Evolutionary conservation across 2,888 invertebrate species (phyloP), one percentile per base, ranked within the genome.

Genomic region (Sipha maydis): DNA sequence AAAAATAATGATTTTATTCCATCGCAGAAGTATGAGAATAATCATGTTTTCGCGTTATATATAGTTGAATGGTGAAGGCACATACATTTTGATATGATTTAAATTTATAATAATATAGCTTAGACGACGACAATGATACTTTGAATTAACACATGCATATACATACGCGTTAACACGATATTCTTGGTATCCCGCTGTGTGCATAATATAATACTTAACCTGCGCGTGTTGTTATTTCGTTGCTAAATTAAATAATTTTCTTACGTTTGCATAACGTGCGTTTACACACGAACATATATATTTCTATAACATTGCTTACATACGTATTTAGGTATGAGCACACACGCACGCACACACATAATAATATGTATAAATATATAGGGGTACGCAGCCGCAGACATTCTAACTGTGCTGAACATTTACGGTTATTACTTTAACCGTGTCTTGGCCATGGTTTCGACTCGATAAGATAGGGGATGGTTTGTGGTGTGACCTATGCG

Each of bases 181-280:
- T 41, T 21, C 75, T 17, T 21, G 38, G 75, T 41, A 75, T 75
- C 75, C 75, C 9, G 75, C 41, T 25, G 75, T n/a, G 75, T 41
- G 75, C 75, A 76, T 73, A 73, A 73, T 73, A 73, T 73, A 34
- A 8, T n/a, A n/a, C 48, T 5, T 48, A 76, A 75, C 38, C 48
- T 41, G 41, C 25, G 25, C 76, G 76, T 48, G 76, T 76, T 17
- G 48, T 76, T 48, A 48, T 48, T 48, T 76, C n/a, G 76, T 76
- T 76, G n/a, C 41, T n/a, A 25, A 76, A 76, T 76, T 14, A n/a
- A 21, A 76, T 76, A 41, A 76, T 48, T 48, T 48, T 21, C n/a
- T 25, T 48, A 48, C 48, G 76, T 76, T 76, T 76, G 76, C 76
- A 76, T 17, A 76, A 76, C 41, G 76, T 28, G 76, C n/a, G 76